phyloP scores from a whole-genome alignment of 2,888 invertebrate species.

The Cheilosia scutellata region DNA sequence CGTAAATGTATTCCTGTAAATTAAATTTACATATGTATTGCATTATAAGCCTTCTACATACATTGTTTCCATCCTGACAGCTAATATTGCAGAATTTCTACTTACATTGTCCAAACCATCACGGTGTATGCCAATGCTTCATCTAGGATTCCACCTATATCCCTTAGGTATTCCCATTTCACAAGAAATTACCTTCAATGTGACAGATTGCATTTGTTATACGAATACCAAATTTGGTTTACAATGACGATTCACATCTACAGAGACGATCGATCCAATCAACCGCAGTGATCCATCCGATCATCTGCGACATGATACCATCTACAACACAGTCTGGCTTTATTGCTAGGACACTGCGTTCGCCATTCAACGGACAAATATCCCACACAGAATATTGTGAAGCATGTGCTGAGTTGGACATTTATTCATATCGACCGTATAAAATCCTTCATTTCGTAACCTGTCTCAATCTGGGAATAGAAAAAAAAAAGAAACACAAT shows the following conservation, averaged over 20 bases:
- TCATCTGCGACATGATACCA: slow-evolving; percentile 17
- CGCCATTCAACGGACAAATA: slow-evolving; percentile 15
- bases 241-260: slow-evolving; percentile 31
- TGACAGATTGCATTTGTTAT: slow-evolving; percentile 57
- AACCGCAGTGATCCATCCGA: slow-evolving; percentile 46
- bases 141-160: background rate
- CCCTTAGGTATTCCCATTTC: slow-evolving; percentile 49
- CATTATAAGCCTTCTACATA: background rate
- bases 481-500: slow-evolving; percentile 6
- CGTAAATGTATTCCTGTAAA: too few species aligned
- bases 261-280: slow-evolving; percentile 23
- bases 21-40: background rate
- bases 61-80: background rate
- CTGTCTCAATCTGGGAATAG: slow-evolving; percentile 27
- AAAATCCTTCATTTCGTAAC: slow-evolving; percentile 42
- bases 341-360: background rate
- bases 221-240: slow-evolving; percentile 43
- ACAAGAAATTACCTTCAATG: slow-evolving; percentile 51
- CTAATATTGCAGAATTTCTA: background rate
- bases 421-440: slow-evolving; percentile 21
- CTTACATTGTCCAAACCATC: slow-evolving; percentile 4
- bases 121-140: background rate
- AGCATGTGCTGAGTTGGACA: slow-evolving; percentile 23
- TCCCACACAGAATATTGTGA: slow-evolving; percentile 1
- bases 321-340: background rate